Percentiles rank a stretch among this genome's conserved stretches.
These are phyloP conservation scores for Drosophila prolongata DNA, from an alignment of 2,888 invertebrate species.

Conservation along the genomic window DNA sequence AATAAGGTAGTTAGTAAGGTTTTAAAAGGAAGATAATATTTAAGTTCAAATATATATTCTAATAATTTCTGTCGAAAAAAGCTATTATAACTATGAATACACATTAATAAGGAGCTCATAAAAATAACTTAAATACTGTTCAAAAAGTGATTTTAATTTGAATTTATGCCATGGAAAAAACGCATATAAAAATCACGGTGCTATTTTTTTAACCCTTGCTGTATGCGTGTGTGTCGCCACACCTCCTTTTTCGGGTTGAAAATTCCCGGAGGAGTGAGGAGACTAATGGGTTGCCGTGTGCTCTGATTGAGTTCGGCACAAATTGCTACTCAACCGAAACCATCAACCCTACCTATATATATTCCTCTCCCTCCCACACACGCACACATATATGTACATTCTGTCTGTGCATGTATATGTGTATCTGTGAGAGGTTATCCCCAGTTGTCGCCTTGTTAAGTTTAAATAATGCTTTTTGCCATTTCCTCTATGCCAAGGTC, in stretches of 20 bases:
- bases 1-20: too few relatives aligned
- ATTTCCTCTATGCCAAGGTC: slow-evolving; percentile 84
- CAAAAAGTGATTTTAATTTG: too few relatives aligned
- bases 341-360: slow-evolving; percentile 39
- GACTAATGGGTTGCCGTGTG: slow-evolving; percentile 75
- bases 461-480: slow-evolving; percentile 81
- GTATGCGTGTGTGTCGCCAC: slow-evolving; percentile 30
- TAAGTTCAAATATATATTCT: too few relatives aligned
- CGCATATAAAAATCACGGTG: neutral
- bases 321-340: slow-evolving; percentile 66
- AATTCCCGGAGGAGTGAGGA: slow-evolving; percentile 61
- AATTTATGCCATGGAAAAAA: neutral
- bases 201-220: neutral
- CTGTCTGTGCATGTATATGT: slow-evolving; percentile 8
- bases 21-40: too few relatives aligned
- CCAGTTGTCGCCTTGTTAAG: slow-evolving; percentile 72
- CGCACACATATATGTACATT: slow-evolving; percentile 8
- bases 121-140: too few relatives aligned
- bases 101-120: neutral
- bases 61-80: too few relatives aligned
- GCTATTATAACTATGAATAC: too few relatives aligned
- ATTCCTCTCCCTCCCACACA: slow-evolving; percentile 11
- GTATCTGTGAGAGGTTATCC: slow-evolving; percentile 35
- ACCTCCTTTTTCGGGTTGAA: slow-evolving; percentile 42
- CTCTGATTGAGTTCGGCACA: slow-evolving; percentile 79